Evolutionary conservation across 2,888 invertebrate species (phyloP), one percentile per base, ranked within the genome.

Genomic region (Automeris io): DNA sequence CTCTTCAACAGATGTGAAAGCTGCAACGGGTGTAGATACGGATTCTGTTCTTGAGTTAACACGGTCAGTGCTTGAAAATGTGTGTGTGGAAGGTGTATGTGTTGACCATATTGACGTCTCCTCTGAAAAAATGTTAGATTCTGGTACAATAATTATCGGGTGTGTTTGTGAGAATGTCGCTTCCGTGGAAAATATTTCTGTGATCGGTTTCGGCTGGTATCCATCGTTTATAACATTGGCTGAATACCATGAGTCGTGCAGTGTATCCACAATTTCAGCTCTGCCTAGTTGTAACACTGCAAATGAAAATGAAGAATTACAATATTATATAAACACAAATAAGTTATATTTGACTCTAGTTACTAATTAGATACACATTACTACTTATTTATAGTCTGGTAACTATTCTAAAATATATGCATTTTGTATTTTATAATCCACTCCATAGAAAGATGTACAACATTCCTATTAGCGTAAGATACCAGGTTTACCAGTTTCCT

Each of bases 261-360:
- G 39, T 34, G 66, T 59, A 40, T 67, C 63, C 16, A 64, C 54
- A 58, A 68, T 65, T 61, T 79, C 70, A 47, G 79, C 78, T 74
- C 69, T 71, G 62, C 81, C 77, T 66, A 75, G 68, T 73, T 81
- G 77, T 69, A 83, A 69, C 66, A 83, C 85, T 86, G 80, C 21
- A 81, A 79, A 23, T 23, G 40, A 35, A 42, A 43, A 37, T 36
- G 40, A n/a, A n/a, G n/a, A n/a, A n/a, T n/a, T n/a, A n/a, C n/a
- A n/a, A n/a, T n/a, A n/a, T n/a, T n/a, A n/a, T n/a, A n/a, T n/a
- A n/a, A n/a, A n/a, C n/a, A n/a, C n/a, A n/a, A n/a, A n/a, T n/a
- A n/a, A n/a, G n/a, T n/a, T n/a, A n/a, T n/a, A n/a, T n/a, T n/a
- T n/a, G n/a, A n/a, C n/a, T n/a, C n/a, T n/a, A n/a, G n/a, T n/a